These are phyloP conservation scores for Muntiacus reevesi DNA, from an alignment of 2,113 vertebrate species.

Conservation along the genomic window DNA sequence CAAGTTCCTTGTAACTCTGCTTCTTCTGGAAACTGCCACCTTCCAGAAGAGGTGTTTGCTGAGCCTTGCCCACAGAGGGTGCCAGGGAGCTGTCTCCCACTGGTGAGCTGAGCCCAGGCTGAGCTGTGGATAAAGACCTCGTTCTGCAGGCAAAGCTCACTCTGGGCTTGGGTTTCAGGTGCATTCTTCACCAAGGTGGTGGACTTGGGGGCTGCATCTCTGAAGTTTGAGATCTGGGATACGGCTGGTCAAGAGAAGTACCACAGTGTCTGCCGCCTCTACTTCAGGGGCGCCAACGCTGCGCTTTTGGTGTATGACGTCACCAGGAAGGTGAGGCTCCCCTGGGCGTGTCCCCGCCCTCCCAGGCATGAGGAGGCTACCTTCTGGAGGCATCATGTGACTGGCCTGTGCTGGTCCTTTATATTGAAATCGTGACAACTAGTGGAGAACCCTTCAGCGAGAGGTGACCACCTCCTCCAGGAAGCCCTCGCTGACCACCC, in stretches of 20 bases:
- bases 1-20: rapidly evolving
- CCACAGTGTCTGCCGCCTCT: slow-evolving; percentile 86
- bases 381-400: rapidly evolving
- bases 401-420: neutral
- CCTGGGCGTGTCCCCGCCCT: rapidly evolving
- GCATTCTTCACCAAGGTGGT: slow-evolving; percentile 83
- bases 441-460: rapidly evolving
- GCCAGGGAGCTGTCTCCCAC: neutral
- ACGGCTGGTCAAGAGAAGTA: slow-evolving; percentile 89
- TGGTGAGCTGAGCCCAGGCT: neutral
- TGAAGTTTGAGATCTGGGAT: slow-evolving; percentile 89
- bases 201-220: neutral
- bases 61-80: neutral
- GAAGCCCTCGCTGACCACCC: neutral
- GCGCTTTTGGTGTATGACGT: slow-evolving; percentile 86
- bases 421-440: rapidly evolving
- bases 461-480: neutral
- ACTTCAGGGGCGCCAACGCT: slow-evolving; percentile 81
- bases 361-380: rapidly evolving
- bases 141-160: rapidly evolving
- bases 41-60: neutral
- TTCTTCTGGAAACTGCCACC: rapidly evolving
- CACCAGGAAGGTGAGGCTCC: slow-evolving; percentile 77
- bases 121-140: rapidly evolving
- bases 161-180: slow-evolving; percentile 68